Base-by-base conservation (phyloP, 2,113 vertebrate genomes). In the Ceyx melanurus region DNA sequence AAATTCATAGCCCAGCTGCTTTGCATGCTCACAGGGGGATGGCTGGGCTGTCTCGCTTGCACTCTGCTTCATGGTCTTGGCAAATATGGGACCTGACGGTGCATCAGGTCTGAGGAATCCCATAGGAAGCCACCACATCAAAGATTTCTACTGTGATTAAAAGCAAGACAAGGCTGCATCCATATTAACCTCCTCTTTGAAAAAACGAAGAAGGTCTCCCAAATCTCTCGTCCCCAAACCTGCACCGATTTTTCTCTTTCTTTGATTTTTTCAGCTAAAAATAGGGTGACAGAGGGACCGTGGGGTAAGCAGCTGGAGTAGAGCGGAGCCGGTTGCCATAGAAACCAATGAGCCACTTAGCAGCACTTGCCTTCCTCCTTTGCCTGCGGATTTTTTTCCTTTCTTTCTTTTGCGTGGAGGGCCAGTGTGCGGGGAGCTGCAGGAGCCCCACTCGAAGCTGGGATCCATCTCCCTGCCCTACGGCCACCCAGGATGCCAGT, bases 271-370 rank as follows among this genome's bases (percentile, higher is more conserved):
- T 95, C 94, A 77, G 97, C 97, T 98, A 98, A 98, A 98, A 98
- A 98, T 98, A 98, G 97, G 97, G 97, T 97, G 97, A 98, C 97
- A 98, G 97, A 98, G 98, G 97, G 97, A 98, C 97, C 95, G 97
- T 97, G 97, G 98, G 98, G 97, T 98, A 98, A 98, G 98, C 97
- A 98, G 97, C 97, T 96, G 82, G 96, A 98, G 98, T 94, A 88
- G 97, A 97, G 97, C 75, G 66, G 97, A 98, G 97, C 97, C 95
- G 92, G 98, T 98, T 98, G 94, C 97, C 96, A 98, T 97, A 94
- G 97, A 97, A 98, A 98, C 98, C 95, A 97, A 95, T 97, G 97
- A 98, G 97, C 98, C 98, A 98, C 93, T 98, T 98, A 94, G 95
- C 97, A 97, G 97, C 86, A 93, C 96, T 98, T 97, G 97, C 95